Evolutionary conservation across 2,113 vertebrate genomes (phyloP).

Genomic region (Erpornis zantholeuca): DNA sequence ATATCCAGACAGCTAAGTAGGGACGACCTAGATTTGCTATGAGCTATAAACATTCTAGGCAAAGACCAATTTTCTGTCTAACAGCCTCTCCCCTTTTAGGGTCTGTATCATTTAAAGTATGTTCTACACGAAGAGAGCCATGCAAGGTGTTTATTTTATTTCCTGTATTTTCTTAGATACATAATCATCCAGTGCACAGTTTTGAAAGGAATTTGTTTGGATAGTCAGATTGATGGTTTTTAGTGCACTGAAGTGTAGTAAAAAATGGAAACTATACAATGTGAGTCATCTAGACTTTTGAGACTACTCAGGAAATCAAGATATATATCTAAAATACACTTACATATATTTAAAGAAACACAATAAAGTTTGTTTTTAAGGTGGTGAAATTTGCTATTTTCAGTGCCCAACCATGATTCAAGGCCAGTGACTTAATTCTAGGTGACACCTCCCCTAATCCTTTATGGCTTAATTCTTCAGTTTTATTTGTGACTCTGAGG

Average conservation of each 20-base stretch:
- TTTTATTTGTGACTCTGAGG: conserved; percentile 22
- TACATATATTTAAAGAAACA: neutral
- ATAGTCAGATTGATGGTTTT: neutral
- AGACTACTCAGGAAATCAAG: neutral
- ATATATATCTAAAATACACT: neutral
- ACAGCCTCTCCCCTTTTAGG: neutral
- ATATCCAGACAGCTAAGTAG: neutral
- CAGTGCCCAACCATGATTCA: neutral
- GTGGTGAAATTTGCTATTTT: neutral
- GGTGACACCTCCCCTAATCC: neutral
- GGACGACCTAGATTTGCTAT: neutral
- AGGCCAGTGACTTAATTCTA: neutral
- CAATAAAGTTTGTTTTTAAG: neutral
- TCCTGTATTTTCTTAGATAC: neutral
- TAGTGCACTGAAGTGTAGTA: neutral
- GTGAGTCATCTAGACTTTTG: neutral
- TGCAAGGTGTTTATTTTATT: neutral
- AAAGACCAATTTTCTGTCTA: neutral
- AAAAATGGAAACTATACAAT: neutral
- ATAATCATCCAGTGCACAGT: neutral
- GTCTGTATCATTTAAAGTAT: neutral
- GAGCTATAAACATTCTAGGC: neutral
- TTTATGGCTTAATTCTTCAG: conserved; percentile 14
- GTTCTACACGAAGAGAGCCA: neutral
- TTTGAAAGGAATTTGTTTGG: neutral